A percentile compares a stretch with the other conserved stretches of the same genome.
Evolutionary conservation across 2,113 vertebrate genomes (phyloP).

Genomic region (Cryptotis parvus): DNA sequence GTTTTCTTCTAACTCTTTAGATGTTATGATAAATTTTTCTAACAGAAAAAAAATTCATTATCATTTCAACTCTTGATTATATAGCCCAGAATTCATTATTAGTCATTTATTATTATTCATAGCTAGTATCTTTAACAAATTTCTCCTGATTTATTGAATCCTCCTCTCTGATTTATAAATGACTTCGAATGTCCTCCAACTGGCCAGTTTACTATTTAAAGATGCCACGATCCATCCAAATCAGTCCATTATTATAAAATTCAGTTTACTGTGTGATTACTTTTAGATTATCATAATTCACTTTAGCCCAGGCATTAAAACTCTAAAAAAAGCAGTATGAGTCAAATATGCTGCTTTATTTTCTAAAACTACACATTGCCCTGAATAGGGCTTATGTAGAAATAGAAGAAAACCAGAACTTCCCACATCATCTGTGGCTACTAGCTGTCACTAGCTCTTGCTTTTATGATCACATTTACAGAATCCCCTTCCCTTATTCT

Average conservation of each 20-base stretch:
- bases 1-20: background rate
- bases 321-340: background rate
- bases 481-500: background rate
- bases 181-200: background rate
- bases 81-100: background rate
- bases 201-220: background rate
- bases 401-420: background rate
- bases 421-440: background rate
- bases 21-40: background rate
- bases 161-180: background rate
- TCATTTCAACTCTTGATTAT: slow-evolving; percentile 16
- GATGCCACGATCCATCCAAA: background rate
- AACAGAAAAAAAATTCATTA: background rate
- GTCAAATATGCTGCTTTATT: background rate
- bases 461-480: background rate
- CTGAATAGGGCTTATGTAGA: background rate
- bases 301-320: background rate
- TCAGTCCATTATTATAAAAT: background rate
- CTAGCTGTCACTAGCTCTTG: background rate
- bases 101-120: slow-evolving; percentile 11
- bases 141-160: background rate
- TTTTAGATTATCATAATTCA: background rate
- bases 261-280: background rate
- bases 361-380: background rate
- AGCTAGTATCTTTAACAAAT: background rate